A percentile compares a stretch with the other conserved stretches of the same genome.
Conservation (phyloP, 2,113 vertebrate species). For the Barnardius zonarius region DNA sequence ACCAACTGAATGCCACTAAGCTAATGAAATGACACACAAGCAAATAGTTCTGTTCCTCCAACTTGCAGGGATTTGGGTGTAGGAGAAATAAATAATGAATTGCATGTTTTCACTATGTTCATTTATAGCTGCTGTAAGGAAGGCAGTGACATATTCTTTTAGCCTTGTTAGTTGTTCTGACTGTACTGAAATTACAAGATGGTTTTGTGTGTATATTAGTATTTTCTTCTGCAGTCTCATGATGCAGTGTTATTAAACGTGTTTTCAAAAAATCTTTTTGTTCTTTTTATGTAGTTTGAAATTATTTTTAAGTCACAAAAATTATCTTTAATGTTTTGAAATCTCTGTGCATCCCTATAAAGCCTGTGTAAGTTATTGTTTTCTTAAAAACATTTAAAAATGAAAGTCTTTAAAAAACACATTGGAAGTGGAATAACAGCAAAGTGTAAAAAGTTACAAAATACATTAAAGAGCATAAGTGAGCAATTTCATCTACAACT, state of each 20-base stretch:
- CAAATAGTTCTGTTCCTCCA: neutral
- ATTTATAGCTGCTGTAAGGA: neutral
- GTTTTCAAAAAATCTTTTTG: neutral
- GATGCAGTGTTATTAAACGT: neutral
- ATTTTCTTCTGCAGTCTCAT: neutral
- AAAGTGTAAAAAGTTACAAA: neutral
- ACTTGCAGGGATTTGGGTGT: neutral
- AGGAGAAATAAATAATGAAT: neutral
- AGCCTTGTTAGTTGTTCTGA: neutral
- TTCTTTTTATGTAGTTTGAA: neutral
- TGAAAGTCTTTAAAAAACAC: neutral
- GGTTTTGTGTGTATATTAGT: neutral
- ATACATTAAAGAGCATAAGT: neutral
- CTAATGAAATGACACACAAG: neutral
- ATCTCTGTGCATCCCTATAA: neutral
- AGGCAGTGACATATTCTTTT: neutral
- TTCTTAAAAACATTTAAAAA: neutral
- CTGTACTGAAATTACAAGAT: neutral
- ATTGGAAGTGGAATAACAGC: neutral
- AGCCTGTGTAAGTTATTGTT: neutral
- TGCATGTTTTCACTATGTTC: neutral
- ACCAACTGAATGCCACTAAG: neutral
- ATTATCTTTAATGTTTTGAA: neutral
- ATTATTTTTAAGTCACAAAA: neutral
- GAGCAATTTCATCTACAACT: neutral